These are phyloP conservation scores for Mallotus villosus DNA, from an alignment of 2,797 vertebrate genomes.

Conservation along the genomic window DNA sequence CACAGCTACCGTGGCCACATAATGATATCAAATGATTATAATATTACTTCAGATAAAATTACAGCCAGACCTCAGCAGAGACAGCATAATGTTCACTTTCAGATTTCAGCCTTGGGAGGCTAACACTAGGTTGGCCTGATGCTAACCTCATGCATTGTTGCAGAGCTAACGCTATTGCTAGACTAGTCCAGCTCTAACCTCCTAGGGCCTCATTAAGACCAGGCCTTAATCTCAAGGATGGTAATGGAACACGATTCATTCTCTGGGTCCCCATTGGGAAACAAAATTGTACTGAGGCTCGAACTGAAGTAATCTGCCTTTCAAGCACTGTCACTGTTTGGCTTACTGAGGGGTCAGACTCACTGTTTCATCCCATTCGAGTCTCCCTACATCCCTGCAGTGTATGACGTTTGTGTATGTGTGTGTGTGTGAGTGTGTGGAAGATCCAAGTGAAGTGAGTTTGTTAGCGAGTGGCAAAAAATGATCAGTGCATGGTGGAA, in stretches of 20 bases:
- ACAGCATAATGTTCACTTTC: no score
- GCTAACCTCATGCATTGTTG: no score
- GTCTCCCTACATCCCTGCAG: neutral
- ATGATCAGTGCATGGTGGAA: conserved; percentile 65
- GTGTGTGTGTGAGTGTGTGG: no score
- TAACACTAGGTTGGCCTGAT: no score
- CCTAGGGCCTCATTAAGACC: conserved; percentile 55
- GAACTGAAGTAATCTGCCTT: neutral
- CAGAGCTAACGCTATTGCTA: no score
- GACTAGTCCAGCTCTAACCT: conserved; percentile 24
- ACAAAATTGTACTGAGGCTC: neutral
- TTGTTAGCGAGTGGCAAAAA: conserved; percentile 38
- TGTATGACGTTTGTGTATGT: conserved; percentile 8
- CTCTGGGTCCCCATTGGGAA: neutral
- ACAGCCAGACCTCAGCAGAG: no score
- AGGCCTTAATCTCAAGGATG: conserved; percentile 47
- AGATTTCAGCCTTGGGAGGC: no score
- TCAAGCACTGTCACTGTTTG: neutral
- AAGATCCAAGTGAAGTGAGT: conserved; percentile 11
- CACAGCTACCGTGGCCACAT: no score
- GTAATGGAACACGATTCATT: conserved; percentile 48
- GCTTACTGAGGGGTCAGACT: neutral
- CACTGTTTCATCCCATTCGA: neutral
- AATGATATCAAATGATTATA: no score
- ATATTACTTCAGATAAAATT: no score